Conservation (phyloP, 1,140 invertebrate species). For the Chrysomallon squamiferum region DNA sequence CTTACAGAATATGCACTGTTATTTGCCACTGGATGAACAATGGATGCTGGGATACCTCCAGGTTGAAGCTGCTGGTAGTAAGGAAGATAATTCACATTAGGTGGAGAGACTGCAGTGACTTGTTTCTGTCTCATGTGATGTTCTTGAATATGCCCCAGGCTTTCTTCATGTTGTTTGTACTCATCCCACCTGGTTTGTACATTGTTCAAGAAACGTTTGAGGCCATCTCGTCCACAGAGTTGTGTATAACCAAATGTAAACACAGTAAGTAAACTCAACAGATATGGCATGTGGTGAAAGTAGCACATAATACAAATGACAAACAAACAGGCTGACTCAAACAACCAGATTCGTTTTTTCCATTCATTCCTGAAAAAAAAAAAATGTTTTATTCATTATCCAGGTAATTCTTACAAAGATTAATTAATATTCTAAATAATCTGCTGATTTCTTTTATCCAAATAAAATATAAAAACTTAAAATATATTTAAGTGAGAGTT, state of each 20-base stretch:
- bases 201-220: slow-evolving; percentile 32
- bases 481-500: too few relatives aligned
- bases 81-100: not conserved
- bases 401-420: not conserved
- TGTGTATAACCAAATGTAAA: slow-evolving; percentile 55
- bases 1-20: slow-evolving; percentile 6
- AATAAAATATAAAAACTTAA: too few relatives aligned
- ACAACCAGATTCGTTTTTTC: slow-evolving; percentile 57
- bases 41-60: slow-evolving; percentile 12
- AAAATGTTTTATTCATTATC: not conserved
- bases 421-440: not conserved
- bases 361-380: slow-evolving; percentile 16
- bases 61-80: slow-evolving; percentile 2
- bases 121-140: slow-evolving; percentile 29
- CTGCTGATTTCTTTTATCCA: too few relatives aligned
- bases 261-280: slow-evolving; percentile 41
- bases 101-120: slow-evolving; percentile 2
- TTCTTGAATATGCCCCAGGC: slow-evolving; percentile 41
- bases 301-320: slow-evolving; percentile 41
- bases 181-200: slow-evolving; percentile 54
- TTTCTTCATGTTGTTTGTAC: slow-evolving; percentile 58
- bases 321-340: slow-evolving; percentile 47
- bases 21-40: slow-evolving; percentile 19
- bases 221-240: slow-evolving; percentile 35
- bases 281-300: slow-evolving; percentile 50